A percentile compares a stretch with the other conserved stretches of the same genome.
Evolutionary conservation across 2,113 vertebrate genomes (phyloP).

Genomic region (Hystrix cristata): DNA sequence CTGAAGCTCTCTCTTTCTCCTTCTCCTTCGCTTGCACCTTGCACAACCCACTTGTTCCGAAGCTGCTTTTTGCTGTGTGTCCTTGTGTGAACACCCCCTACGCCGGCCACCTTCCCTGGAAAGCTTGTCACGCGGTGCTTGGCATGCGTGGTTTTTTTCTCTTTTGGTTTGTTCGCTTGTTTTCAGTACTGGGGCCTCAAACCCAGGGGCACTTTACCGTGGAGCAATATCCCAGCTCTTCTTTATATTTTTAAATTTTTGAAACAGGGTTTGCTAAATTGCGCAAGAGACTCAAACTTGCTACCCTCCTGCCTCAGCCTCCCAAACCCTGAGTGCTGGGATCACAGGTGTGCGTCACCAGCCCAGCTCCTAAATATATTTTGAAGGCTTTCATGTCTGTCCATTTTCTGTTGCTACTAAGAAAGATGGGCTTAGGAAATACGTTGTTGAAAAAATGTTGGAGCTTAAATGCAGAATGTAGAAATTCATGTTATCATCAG

Average conservation of each 20-base stretch:
- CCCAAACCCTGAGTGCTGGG: not conserved
- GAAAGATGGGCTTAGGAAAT: not conserved
- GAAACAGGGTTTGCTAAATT: not conserved
- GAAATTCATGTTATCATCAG: not conserved
- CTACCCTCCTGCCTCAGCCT: not conserved
- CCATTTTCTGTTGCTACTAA: not conserved
- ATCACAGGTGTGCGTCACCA: no score
- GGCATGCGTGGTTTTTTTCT: not conserved
- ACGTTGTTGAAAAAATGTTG: not conserved
- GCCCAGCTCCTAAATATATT: not conserved
- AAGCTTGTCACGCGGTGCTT: not conserved
- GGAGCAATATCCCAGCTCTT: not conserved
- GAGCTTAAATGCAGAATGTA: not conserved
- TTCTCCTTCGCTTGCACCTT: not conserved
- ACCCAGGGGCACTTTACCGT: not conserved
- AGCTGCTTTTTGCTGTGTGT: not conserved
- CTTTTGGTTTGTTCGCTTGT: not conserved
- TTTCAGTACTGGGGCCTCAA: not conserved
- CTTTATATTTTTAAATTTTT: not conserved
- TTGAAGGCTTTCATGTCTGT: not conserved
- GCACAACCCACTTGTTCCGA: not conserved
- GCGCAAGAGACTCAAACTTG: not conserved
- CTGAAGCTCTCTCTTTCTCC: not conserved
- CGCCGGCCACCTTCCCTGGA: not conserved
- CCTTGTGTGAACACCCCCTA: not conserved